A percentile compares a stretch with the other conserved stretches of the same genome.
phyloP scores from a whole-genome alignment of 1,140 invertebrate species.

The Alviniconcha marisindica region DNA sequence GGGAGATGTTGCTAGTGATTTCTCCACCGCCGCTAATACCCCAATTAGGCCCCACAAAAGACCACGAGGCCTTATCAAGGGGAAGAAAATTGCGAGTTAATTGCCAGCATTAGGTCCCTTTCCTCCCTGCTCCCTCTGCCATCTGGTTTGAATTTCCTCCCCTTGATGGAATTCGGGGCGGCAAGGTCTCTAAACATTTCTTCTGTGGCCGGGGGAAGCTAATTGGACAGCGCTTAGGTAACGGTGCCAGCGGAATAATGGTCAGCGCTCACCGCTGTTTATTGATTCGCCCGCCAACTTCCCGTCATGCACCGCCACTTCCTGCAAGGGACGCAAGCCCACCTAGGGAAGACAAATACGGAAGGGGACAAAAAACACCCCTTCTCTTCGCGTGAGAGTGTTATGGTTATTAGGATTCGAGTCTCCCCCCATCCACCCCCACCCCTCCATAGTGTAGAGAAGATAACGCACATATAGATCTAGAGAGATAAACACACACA shows the following conservation, averaged over 20 bases:
- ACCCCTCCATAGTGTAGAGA: too few species aligned
- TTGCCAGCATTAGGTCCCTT: constrained; percentile 41
- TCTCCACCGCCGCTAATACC: constrained; percentile 37
- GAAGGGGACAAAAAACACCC: too few species aligned
- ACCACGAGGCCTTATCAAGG: constrained; percentile 42
- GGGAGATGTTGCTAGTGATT: constrained; percentile 19
- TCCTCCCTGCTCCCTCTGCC: constrained; percentile 20
- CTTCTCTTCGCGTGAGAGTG: too few species aligned
- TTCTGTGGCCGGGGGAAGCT: constrained; percentile 26
- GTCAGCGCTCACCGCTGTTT: constrained; percentile 13
- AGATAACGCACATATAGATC: too few species aligned
- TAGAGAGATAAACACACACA: too few species aligned
- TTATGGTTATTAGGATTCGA: too few species aligned
- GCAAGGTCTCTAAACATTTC: constrained; percentile 18
- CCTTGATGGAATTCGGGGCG: constrained; percentile 37
- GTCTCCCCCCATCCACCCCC: too few species aligned
- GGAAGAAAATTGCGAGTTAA: constrained; percentile 40
- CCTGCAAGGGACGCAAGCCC: background rate
- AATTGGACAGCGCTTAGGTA: constrained; percentile 38
- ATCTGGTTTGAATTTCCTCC: constrained; percentile 42
- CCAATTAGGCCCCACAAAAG: constrained; percentile 41
- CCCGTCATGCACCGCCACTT: constrained; percentile 5
- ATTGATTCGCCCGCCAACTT: constrained; percentile 26
- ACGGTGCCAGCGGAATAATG: constrained; percentile 21
- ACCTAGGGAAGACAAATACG: background rate